Percentiles rank a stretch among this genome's conserved stretches.
These are phyloP conservation scores for Circaetus cinerascens DNA, from an alignment of 2,113 vertebrate genomes.

Conservation along the genomic window DNA sequence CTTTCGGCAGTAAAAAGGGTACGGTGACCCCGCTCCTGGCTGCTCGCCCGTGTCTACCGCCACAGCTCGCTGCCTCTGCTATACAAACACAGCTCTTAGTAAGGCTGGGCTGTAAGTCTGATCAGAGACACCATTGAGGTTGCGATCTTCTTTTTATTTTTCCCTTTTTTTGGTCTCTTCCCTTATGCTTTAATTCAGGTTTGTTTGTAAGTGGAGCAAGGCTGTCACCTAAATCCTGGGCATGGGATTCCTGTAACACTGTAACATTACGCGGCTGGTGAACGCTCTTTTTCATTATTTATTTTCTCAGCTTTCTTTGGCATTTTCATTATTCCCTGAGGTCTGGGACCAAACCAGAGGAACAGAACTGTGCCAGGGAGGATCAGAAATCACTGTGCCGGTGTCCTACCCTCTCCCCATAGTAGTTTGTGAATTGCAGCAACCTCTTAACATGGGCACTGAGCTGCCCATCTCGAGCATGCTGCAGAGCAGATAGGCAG, in stretches of 20 bases:
- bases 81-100: neutral
- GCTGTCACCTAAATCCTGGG: neutral
- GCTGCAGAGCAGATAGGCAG: neutral
- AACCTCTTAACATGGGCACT: rapidly evolving
- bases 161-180: neutral
- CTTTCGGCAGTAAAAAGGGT: rapidly evolving
- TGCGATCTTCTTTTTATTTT: neutral
- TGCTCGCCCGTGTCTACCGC: rapidly evolving
- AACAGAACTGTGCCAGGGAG: neutral
- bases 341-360: neutral
- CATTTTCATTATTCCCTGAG: neutral
- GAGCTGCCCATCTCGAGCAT: rapidly evolving
- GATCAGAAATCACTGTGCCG: neutral
- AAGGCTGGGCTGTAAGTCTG: neutral
- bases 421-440: neutral
- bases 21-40: rapidly evolving
- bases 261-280: rapidly evolving
- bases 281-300: neutral
- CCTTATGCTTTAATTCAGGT: neutral
- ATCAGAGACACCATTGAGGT: neutral
- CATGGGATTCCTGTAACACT: neutral
- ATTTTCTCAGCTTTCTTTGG: neutral
- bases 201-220: neutral
- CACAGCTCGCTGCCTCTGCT: too few species aligned
- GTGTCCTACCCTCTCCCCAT: neutral